These are phyloP conservation scores for Pelagia noctiluca DNA, from an alignment of 30 jellyfish, hydroid and myxozoan genomes.

Conservation along the genomic window DNA sequence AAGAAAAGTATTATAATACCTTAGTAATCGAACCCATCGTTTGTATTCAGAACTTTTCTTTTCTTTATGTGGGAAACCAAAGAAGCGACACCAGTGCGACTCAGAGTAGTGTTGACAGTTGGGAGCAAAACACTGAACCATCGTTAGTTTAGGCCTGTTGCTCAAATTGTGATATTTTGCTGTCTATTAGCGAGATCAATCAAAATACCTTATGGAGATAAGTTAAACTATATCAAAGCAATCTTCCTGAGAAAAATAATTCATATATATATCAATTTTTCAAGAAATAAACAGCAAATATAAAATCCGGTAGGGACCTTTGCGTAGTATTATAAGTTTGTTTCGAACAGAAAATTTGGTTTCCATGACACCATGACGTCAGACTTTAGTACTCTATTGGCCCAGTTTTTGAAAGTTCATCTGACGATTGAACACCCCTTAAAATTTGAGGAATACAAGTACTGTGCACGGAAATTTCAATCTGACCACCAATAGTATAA, in stretches of 20 bases:
- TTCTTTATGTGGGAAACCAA: slow-evolving; percentile 15
- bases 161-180: background rate
- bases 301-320: no score
- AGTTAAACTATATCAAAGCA: background rate
- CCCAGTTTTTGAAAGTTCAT: no score
- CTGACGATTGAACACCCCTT: no score
- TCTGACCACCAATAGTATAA: no score
- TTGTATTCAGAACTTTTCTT: slow-evolving; percentile 3
- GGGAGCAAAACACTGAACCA: background rate
- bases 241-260: background rate
- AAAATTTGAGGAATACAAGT: no score
- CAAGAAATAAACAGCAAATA: background rate
- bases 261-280: background rate
- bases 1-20: no score
- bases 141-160: background rate
- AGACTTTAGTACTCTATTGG: slow-evolving; percentile 21
- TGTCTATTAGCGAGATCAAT: background rate
- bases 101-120: slow-evolving; percentile 5
- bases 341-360: slow-evolving; percentile 17
- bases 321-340: no score
- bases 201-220: background rate
- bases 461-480: no score
- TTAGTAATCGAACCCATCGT: background rate
- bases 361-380: slow-evolving; percentile 7
- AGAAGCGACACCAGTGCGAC: slow-evolving; percentile 17